Base-by-base conservation (phyloP, 1,140 invertebrate genomes). In the Nymphalis io region DNA sequence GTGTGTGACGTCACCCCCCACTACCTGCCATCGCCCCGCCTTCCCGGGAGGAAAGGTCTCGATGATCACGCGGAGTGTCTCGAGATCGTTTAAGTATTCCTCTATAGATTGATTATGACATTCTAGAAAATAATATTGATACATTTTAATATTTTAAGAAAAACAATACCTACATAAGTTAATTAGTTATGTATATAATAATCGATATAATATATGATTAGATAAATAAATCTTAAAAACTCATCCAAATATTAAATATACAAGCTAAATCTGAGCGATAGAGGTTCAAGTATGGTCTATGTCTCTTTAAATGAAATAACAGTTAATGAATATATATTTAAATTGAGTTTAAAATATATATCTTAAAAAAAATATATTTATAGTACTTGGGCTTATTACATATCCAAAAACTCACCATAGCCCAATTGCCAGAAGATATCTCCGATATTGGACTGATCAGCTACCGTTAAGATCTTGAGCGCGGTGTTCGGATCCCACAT, bases 351-450 rank as follows among this genome's bases (percentile, higher is more conserved):
- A n/a, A n/a, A n/a, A n/a, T n/a, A n/a, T n/a, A n/a, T n/a, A n/a
- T n/a, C n/a, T n/a, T n/a, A n/a, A n/a, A n/a, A n/a, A n/a, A n/a
- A n/a, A n/a, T n/a, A n/a, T n/a, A n/a, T n/a, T n/a, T n/a, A n/a
- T n/a, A n/a, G n/a, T n/a, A n/a, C n/a, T n/a, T n/a, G n/a, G 3
- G 23, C 3, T 3, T 3, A 27, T 27, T 40, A 3, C 46, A 20
- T 18, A 18, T 11, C 12, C 8, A 18, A 51, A 20, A 11, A 39
- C 46, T 81, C 83, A 95, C 95, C 94, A 78, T 94, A 94, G 40
- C 94, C 94, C n/a, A 95, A 76, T 76, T 95, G 94, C 94, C 94
- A 95, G 48, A 81, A 87, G 15, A 90, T 93, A 10, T 93, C 87
- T 27, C 90, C 93, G 59, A 94, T 86, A 18, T 92, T 90, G 46